A percentile compares a stretch with the other conserved stretches of the same genome.
phyloP scores from a whole-genome alignment of 1,140 invertebrate species.

The Glomeris maerens region DNA sequence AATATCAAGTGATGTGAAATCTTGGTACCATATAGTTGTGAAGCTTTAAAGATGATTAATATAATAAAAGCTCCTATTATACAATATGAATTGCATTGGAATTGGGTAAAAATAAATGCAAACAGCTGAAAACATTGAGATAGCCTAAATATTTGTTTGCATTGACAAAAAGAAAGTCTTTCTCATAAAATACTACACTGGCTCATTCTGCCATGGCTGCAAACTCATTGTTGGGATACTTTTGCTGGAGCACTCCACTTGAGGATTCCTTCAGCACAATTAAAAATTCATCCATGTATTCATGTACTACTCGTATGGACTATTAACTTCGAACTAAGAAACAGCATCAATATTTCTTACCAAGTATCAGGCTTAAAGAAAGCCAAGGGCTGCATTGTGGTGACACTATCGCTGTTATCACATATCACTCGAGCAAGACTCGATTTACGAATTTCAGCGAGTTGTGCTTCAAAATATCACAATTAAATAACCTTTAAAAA shows the following conservation, averaged over 20 bases:
- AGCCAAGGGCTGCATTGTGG: not conserved
- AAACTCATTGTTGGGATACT: not conserved
- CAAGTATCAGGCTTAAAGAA: not conserved
- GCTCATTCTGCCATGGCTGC: not conserved
- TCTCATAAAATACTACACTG: too few relatives aligned
- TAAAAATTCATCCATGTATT: not conserved
- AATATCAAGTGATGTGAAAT: too few relatives aligned
- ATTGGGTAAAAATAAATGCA: too few relatives aligned
- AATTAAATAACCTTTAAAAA: too few relatives aligned
- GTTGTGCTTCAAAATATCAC: not conserved
- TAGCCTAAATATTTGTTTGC: too few relatives aligned
- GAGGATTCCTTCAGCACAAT: not conserved
- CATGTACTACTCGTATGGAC: not conserved
- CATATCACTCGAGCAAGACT: conserved; percentile 41
- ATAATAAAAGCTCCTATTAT: too few relatives aligned
- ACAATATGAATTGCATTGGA: too few relatives aligned
- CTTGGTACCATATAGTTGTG: too few relatives aligned
- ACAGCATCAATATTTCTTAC: not conserved
- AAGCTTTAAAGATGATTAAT: too few relatives aligned
- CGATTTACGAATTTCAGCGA: conserved; percentile 43
- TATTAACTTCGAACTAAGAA: not conserved
- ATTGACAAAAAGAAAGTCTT: too few relatives aligned
- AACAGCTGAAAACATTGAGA: too few relatives aligned
- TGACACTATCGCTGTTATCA: conserved; percentile 2
- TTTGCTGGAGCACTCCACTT: not conserved